Conservation (phyloP, 2,113 vertebrate genomes). For the Dipodomys stephensi region DNA sequence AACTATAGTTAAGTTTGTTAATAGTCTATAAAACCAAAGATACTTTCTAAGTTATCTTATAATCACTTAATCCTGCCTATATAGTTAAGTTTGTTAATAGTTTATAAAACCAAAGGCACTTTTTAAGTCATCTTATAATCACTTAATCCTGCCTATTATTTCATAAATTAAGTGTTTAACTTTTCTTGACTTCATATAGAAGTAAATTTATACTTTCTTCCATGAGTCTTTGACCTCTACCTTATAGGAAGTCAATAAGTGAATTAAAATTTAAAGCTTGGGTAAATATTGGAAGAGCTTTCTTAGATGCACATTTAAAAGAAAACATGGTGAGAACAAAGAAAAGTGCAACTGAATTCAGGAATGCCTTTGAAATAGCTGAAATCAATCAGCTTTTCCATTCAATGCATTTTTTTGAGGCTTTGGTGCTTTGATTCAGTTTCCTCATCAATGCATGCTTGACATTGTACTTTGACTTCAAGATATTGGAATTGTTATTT, state of each 20-base stretch:
- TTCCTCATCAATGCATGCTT: constrained; percentile 31
- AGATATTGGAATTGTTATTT: background rate
- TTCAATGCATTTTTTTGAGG: background rate
- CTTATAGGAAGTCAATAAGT: background rate
- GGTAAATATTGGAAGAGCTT: background rate
- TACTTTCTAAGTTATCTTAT: background rate
- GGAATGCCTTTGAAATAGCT: background rate
- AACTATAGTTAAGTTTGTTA: constrained; percentile 10
- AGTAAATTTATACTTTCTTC: background rate
- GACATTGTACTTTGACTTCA: background rate
- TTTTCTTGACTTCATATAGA: background rate
- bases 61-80: too few relatives aligned
- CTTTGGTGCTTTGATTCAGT: background rate
- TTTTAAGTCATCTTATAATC: background rate
- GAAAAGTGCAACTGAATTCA: background rate
- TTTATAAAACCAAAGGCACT: background rate
- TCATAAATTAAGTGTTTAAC: constrained; percentile 44
- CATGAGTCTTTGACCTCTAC: constrained; percentile 10
- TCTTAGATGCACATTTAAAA: background rate
- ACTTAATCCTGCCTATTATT: constrained; percentile 43
- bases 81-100: constrained; percentile 27
- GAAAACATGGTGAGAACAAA: too few relatives aligned
- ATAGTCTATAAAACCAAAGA: background rate
- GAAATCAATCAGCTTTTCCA: constrained; percentile 19
- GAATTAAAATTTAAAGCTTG: background rate